A percentile compares a stretch with the other conserved stretches of the same genome.
Evolutionary conservation across 1,140 invertebrate genomes (phyloP).

Genomic region (Manduca sexta): DNA sequence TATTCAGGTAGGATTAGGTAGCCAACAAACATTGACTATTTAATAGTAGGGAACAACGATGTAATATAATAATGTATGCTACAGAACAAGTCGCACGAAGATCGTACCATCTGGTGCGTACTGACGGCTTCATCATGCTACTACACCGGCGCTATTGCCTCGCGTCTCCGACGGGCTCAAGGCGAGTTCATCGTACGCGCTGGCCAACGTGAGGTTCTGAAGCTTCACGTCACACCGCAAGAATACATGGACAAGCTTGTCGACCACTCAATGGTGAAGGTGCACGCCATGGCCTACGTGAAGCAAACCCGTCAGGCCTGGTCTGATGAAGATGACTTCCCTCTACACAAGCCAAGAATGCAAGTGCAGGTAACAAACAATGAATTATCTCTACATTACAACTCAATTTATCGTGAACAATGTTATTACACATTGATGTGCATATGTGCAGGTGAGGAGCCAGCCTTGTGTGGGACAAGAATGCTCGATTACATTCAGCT

Average conservation of each 20-base stretch:
- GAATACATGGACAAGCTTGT: conserved; percentile 81
- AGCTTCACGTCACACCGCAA: conserved; percentile 70
- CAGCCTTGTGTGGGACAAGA: conserved; percentile 64
- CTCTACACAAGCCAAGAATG: conserved; percentile 77
- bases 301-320: conserved; percentile 80
- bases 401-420: neutral
- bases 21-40: too few relatives aligned
- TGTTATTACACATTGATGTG: neutral
- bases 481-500: conserved; percentile 72
- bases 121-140: conserved; percentile 78
- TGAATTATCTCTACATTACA: neutral
- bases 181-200: conserved; percentile 75
- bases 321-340: conserved; percentile 82
- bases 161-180: conserved; percentile 77
- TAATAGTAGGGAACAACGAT: too few relatives aligned
- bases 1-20: conserved; percentile 72
- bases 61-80: too few relatives aligned
- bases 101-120: conserved; percentile 76
- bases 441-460: conserved; percentile 57
- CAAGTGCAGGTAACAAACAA: conserved; percentile 64
- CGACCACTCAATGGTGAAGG: conserved; percentile 80
- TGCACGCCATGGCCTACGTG: conserved; percentile 79
- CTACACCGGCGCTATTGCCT: conserved; percentile 81
- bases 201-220: conserved; percentile 72
- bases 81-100: conserved; percentile 78